A percentile compares a stretch with the other conserved stretches of the same genome.
These are phyloP conservation scores for Piaya cayana DNA, from an alignment of 2,113 vertebrate species.

Conservation along the genomic window DNA sequence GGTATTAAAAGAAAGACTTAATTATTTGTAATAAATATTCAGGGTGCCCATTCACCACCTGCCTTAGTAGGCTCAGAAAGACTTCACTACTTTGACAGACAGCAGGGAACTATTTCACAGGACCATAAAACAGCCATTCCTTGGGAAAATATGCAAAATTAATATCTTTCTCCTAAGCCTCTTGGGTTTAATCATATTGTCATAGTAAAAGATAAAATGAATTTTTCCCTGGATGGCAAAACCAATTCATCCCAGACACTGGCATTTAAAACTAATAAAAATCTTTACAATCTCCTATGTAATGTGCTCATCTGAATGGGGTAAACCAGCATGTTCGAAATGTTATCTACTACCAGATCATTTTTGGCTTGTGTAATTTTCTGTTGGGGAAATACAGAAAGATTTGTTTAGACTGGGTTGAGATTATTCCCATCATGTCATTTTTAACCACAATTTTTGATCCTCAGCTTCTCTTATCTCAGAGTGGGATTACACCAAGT, in stretches of 20 bases:
- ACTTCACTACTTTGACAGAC: neutral
- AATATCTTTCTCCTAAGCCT: neutral
- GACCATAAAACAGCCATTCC: neutral
- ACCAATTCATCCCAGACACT: neutral
- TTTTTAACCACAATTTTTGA: neutral
- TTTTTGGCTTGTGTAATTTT: neutral
- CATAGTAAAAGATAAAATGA: neutral
- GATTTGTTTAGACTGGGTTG: neutral
- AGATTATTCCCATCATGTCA: neutral
- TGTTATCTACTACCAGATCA: neutral
- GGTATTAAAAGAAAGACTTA: neutral
- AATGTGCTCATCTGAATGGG: neutral
- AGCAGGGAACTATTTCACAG: neutral
- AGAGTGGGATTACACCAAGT: neutral
- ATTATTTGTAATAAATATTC: slow-evolving; percentile 3
- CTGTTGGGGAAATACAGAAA: neutral
- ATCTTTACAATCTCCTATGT: neutral
- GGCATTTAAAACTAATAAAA: neutral
- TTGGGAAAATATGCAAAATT: neutral
- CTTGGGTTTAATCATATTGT: neutral
- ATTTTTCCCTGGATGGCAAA: neutral
- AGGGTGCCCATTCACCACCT: slow-evolving; percentile 1
- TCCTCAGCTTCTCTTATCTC: neutral
- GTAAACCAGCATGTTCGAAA: neutral
- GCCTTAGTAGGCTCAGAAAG: neutral